phyloP scores from a whole-genome alignment of 2,113 vertebrate genomes.

The Odocoileus hemionus region DNA sequence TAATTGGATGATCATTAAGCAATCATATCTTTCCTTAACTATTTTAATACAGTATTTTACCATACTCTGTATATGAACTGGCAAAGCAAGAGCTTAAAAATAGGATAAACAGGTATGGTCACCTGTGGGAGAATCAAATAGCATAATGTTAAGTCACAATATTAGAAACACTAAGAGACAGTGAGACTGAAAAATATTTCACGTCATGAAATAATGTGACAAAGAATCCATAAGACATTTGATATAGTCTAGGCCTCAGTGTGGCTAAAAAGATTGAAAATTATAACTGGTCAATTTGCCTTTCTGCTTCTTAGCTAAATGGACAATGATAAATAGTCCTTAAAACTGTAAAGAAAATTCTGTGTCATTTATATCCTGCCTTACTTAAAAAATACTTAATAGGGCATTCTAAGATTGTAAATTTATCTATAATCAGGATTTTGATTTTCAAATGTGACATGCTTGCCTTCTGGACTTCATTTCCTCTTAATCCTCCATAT shows the following conservation, averaged over 20 bases:
- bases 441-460: background rate
- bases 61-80: background rate
- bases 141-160: background rate
- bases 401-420: background rate
- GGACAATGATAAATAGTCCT: background rate
- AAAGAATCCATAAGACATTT: background rate
- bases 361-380: background rate
- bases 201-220: background rate
- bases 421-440: background rate
- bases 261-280: background rate
- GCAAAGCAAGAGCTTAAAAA: background rate
- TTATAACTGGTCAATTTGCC: background rate
- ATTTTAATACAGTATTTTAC: background rate
- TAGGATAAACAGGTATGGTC: background rate
- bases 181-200: background rate
- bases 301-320: background rate
- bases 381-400: background rate
- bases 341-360: background rate
- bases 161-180: background rate
- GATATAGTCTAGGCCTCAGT: background rate
- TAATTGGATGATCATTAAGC: constrained; percentile 6
- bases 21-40: background rate
- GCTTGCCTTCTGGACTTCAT: constrained; percentile 2
- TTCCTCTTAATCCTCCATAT: constrained; percentile 15
- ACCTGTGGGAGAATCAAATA: background rate